phyloP scores from a whole-genome alignment of 2,797 vertebrate species.

The Sebastiscus albofasciatus region DNA sequence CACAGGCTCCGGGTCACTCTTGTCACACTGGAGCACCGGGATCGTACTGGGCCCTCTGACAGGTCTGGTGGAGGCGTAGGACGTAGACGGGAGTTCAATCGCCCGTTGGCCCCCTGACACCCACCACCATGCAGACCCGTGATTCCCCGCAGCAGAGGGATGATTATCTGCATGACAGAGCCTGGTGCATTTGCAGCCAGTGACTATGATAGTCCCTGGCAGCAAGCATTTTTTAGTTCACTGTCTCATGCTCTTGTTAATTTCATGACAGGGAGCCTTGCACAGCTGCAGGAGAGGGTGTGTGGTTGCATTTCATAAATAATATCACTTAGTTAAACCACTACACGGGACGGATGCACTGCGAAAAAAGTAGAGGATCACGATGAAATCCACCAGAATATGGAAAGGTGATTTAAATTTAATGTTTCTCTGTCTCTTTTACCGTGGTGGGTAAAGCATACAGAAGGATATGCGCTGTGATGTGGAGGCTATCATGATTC shows the following conservation, averaged over 20 bases:
- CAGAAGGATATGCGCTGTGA: conserved; percentile 18
- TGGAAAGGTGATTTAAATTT: conserved; percentile 73
- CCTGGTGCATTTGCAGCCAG: conserved; percentile 69
- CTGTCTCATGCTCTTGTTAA: conserved; percentile 81
- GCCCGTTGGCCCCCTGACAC: conserved; percentile 65
- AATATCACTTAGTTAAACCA: conserved; percentile 75
- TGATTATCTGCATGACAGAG: conserved; percentile 79
- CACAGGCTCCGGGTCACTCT: conserved; percentile 71
- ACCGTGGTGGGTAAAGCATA: conserved; percentile 37
- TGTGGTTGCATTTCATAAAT: conserved; percentile 81
- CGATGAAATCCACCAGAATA: conserved; percentile 61
- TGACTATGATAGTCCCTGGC: conserved; percentile 82
- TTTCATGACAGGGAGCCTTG: conserved; percentile 78
- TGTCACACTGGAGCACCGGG: conserved; percentile 69
- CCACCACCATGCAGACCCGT: conserved; percentile 55
- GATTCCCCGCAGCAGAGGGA: conserved; percentile 70
- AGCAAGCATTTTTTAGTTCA: conserved; percentile 78
- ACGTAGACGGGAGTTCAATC: conserved; percentile 63
- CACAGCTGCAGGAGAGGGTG: conserved; percentile 70
- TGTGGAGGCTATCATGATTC: conserved; percentile 40
- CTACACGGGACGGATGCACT: conserved; percentile 63
- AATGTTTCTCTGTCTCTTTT: conserved; percentile 68
- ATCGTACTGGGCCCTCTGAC: conserved; percentile 65
- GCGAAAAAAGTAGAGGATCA: conserved; percentile 60
- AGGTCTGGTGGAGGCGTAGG: conserved; percentile 65